Base-by-base conservation (phyloP, 2,797 vertebrate species). In the Siniperca undulata region DNA sequence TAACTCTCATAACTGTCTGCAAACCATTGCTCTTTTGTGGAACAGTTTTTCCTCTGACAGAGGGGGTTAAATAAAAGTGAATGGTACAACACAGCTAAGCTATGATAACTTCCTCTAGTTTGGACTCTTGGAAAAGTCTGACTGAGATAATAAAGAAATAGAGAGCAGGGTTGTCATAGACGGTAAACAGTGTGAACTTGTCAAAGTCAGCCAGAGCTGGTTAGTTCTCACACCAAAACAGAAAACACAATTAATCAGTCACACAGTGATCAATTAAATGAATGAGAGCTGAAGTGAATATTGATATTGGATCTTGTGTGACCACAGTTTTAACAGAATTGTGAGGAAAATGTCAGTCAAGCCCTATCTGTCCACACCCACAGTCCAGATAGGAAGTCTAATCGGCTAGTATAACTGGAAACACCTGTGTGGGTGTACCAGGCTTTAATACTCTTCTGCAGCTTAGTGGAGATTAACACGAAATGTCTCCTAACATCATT, bases 381-480 rank as follows among this genome's bases (percentile, higher is more conserved):
- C 30, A 24, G 55, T 24, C 19, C 38, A 53, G 53, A 80, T 76
- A 60, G 74, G 19, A 65, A 30, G n/a, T 67, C 64, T 77, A 38
- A 79, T 78, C 61, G 48, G 36, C 66, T 52, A 1, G 69, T 71
- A 55, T 48, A 4, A 59, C 61, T 30, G 19, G 5, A 81, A 80
- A 58, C 52, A 73, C 62, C 66, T 75, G 53, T 69, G 76, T 64
- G 60, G 71, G 73, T 67, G 79, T 59, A 64, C 19, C 44, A 72
- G 66, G 30, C 67, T 76, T 58, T 38, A 73, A 65, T 50, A 27
- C 62, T 80, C 3, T 58, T 34, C 48, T 64, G 56, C 56, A 79
- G 72, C 36, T 78, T 64, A 81, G 69, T 44, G 24, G 62, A 83
- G 77, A 84, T 86, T 40, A 74, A 77, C 71, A 42, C 30, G 50